Percentiles rank a stretch among this genome's conserved stretches.
Evolutionary conservation across 92 coral and sea anemone species (phyloP).

Genomic region (Palythoa heliodiscus): DNA sequence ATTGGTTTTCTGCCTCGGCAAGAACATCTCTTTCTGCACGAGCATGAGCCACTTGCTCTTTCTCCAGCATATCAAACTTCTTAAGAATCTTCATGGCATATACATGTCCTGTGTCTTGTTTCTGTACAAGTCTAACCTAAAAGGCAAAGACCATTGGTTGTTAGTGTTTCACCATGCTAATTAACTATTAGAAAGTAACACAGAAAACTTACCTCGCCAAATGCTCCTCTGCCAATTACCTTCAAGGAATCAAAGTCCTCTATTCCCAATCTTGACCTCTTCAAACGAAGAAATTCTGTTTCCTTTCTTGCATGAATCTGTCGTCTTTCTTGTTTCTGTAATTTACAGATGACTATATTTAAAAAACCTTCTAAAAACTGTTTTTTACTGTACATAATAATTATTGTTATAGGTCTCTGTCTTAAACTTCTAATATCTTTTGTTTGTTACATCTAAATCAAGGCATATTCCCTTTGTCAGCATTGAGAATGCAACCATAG

Average conservation of each 20-base stretch:
- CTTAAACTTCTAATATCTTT: too few species aligned
- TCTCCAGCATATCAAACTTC: conserved; percentile 94
- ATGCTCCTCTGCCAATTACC: conserved; percentile 96
- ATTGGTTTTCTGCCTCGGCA: conserved; percentile 96
- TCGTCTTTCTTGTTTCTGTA: conserved; percentile 90
- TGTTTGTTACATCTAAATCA: too few species aligned
- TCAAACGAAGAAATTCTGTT: conserved; percentile 93
- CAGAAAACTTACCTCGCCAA: conserved; percentile 85
- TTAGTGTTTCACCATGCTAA: not conserved
- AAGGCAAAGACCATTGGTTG: not conserved
- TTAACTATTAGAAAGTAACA: not conserved
- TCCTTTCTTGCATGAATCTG: conserved; percentile 90
- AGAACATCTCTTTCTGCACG: conserved; percentile 94
- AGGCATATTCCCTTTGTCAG: too few species aligned
- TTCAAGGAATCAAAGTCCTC: conserved; percentile 98
- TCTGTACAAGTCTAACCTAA: conserved; percentile 96
- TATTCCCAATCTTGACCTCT: conserved; percentile 92
- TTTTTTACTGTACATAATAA: too few species aligned
- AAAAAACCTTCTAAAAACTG: too few species aligned
- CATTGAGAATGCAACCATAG: too few species aligned
- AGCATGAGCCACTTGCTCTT: conserved; percentile 97
- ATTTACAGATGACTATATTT: not conserved
- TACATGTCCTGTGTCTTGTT: conserved; percentile 97
- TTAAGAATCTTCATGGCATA: conserved; percentile 96
- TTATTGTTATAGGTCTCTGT: too few species aligned